These are phyloP conservation scores for Acleris literana DNA, from an alignment of 2,888 invertebrate genomes.

Conservation along the genomic window DNA sequence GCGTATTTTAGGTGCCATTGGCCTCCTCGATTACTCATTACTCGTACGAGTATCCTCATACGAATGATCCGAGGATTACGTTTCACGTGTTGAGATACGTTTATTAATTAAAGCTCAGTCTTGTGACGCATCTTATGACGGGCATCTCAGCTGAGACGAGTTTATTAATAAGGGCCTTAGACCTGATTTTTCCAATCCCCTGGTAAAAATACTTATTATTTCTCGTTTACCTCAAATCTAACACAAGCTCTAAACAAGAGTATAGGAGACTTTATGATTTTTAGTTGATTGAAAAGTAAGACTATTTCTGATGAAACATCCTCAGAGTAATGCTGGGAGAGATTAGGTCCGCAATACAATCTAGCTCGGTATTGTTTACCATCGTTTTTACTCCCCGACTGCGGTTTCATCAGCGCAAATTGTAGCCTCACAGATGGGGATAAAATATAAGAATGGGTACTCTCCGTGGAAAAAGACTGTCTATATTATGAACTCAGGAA, in stretches of 20 bases:
- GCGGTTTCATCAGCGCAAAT: conserved; percentile 35
- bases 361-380: conserved; percentile 30
- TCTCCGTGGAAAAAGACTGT: conserved; percentile 1
- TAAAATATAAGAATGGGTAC: conserved; percentile 12
- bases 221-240: no score
- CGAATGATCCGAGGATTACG: no score
- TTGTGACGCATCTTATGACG: no score
- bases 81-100: no score
- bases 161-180: no score
- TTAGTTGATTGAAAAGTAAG: conserved; percentile 17
- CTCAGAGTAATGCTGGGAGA: conserved; percentile 12
- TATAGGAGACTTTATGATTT: conserved; percentile 9
- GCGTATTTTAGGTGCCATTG: no score
- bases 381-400: conserved; percentile 27
- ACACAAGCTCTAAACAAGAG: neutral
- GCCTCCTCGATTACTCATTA: no score
- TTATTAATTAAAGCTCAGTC: no score
- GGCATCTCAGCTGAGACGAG: no score
- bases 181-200: no score
- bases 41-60: no score
- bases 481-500: conserved; percentile 8
- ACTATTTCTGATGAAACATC: conserved; percentile 20
- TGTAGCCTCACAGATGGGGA: conserved; percentile 15
- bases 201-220: no score
- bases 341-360: conserved; percentile 30